Evolutionary conservation across 92 coral and sea anemone genomes (phyloP).

Genomic region (Paragorgia papillata): DNA sequence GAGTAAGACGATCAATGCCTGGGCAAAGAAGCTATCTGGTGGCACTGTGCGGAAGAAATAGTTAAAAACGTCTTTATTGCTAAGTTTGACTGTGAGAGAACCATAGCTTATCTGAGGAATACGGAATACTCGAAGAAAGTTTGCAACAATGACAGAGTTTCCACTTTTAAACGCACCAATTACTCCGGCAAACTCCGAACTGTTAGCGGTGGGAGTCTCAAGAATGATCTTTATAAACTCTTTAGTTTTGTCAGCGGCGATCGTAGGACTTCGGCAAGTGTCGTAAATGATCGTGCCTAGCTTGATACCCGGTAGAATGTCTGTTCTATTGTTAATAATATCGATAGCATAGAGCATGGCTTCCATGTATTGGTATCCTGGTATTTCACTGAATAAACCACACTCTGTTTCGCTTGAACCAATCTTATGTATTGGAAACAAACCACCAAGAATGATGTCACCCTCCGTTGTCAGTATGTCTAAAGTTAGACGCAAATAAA

Average conservation of each 20-base stretch:
- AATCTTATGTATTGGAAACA: conserved; percentile 48
- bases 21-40: conserved; percentile 57
- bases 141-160: conserved; percentile 47
- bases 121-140: conserved; percentile 47
- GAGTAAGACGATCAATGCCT: conserved; percentile 42
- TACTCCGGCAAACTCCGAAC: conserved; percentile 52
- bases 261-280: conserved; percentile 60
- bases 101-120: conserved; percentile 61
- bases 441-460: conserved; percentile 47
- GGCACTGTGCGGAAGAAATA: conserved; percentile 63
- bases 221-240: conserved; percentile 44
- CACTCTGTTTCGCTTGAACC: conserved; percentile 43
- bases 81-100: conserved; percentile 50
- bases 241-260: conserved; percentile 50
- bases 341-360: conserved; percentile 55
- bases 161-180: conserved; percentile 56
- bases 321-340: conserved; percentile 41
- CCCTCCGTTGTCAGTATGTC: conserved; percentile 32
- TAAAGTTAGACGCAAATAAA: too few species aligned
- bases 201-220: conserved; percentile 1
- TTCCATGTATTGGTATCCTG: conserved; percentile 50
- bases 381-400: conserved; percentile 37
- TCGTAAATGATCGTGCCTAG: conserved; percentile 56
- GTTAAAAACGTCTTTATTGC: conserved; percentile 53
- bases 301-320: conserved; percentile 50